A percentile compares a stretch with the other conserved stretches of the same genome.
Evolutionary conservation across 2,113 vertebrate species (phyloP).

Genomic region (Dolichotis patagonum): DNA sequence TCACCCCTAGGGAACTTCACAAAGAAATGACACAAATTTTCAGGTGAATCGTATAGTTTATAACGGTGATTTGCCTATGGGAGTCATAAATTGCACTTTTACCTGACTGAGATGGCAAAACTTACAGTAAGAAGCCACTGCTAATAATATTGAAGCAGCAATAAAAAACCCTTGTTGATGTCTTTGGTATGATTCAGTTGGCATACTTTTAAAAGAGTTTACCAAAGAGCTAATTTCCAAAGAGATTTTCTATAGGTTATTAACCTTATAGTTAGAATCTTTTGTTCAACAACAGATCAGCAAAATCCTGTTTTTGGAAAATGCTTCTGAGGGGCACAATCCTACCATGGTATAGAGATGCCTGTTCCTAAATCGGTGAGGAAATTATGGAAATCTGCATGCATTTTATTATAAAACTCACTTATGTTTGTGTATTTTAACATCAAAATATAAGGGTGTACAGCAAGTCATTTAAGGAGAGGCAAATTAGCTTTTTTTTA

Average conservation of each 20-base stretch:
- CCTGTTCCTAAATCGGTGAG: constrained; percentile 41
- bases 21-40: constrained; percentile 88
- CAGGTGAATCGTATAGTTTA: constrained; percentile 52
- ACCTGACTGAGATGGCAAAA: constrained; percentile 54
- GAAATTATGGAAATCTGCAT: not conserved
- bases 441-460: constrained; percentile 67
- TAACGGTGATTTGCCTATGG: constrained; percentile 39
- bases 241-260: constrained; percentile 1
- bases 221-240: constrained; percentile 31
- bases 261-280: constrained; percentile 50
- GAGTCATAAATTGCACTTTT: constrained; percentile 8
- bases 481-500: not conserved
- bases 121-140: constrained; percentile 63
- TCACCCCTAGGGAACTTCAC: constrained; percentile 86
- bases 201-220: constrained; percentile 34
- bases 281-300: constrained; percentile 42
- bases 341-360: not conserved
- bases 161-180: constrained; percentile 70
- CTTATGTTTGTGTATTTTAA: constrained; percentile 44
- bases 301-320: not conserved
- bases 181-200: constrained; percentile 47
- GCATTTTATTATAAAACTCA: not conserved
- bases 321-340: not conserved
- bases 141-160: not conserved
- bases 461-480: not conserved